Conservation (phyloP, 2,113 vertebrate genomes). For the Malurus melanocephalus region DNA sequence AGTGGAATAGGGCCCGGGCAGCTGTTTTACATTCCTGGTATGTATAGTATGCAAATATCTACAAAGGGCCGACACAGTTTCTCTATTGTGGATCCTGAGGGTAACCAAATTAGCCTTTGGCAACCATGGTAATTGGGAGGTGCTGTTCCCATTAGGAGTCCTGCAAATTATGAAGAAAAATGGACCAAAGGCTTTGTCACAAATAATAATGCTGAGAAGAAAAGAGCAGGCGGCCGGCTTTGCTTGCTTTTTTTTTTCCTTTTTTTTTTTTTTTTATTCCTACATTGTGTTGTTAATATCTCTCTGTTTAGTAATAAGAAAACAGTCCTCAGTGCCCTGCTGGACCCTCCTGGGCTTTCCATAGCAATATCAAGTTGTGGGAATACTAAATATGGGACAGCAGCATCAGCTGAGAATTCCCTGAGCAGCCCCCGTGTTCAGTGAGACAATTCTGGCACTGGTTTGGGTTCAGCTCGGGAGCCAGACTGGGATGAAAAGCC, state of each 20-base stretch:
- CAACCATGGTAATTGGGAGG: slow-evolving; percentile 84
- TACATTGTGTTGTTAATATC: slow-evolving; percentile 77
- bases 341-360: slow-evolving; percentile 37
- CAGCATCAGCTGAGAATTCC: background rate
- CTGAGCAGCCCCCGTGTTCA: background rate
- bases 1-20: slow-evolving; percentile 77
- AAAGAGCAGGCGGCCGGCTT: slow-evolving; percentile 76
- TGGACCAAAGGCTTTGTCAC: slow-evolving; percentile 81
- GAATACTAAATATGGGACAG: background rate
- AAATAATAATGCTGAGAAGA: slow-evolving; percentile 80
- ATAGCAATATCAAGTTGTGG: background rate
- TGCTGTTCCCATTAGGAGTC: slow-evolving; percentile 85
- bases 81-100: slow-evolving; percentile 80
- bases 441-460: background rate
- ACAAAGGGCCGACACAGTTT: slow-evolving; percentile 79
- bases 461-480: fast-evolving
- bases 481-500: fast-evolving
- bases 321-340: slow-evolving; percentile 55
- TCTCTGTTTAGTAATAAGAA: slow-evolving; percentile 72
- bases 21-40: slow-evolving; percentile 82
- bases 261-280: slow-evolving; percentile 57
- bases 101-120: slow-evolving; percentile 86
- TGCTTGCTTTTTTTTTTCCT: slow-evolving; percentile 7
- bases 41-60: slow-evolving; percentile 85
- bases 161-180: slow-evolving; percentile 85